Evolutionary conservation across 92 coral and sea anemone genomes (phyloP), one percentile per base, ranked within the genome.

Genomic region (Siderastrea radians): DNA sequence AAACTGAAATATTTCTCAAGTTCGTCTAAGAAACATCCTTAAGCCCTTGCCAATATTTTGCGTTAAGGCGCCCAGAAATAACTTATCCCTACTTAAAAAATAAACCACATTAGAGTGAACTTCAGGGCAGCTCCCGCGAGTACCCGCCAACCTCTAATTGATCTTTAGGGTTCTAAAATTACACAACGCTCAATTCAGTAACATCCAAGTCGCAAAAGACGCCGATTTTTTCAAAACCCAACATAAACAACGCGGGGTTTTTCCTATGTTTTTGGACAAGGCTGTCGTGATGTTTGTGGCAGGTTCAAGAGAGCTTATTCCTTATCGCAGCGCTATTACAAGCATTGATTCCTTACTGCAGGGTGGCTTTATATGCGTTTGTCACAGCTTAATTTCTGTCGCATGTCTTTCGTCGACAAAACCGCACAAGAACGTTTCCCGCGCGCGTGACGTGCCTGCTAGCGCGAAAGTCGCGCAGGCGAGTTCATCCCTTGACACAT

Each of bases 51-150:
- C 17, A 81, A 70, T 57, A 70, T 54, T 47, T 70, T 15, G 61
- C 7, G 61, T 12, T 82, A 69, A 68, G 64, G 66, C 57, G 16
- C 54, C 10, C 15, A 13, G 15, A 53, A 68, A 69, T 8, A 45
- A 73, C 3, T 46, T 55, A 82, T 82, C 5, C 49, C 26, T 13
- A 4, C 44, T 43, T 50, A 79, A n/a, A 15, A 51, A 50, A 9
- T 4, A 26, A 61, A 14, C 73, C 65, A 53, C 48, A 19, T 43
- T 15, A 16, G 38, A 67, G 14, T 10, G 10, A 11, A 8, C 80
- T 55, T 57, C 16, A 58, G 86, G 86, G 68, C 66, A 71, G 75
- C 69, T 82, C 86, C 77, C 69, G 86, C 69, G 77, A 82, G 54
- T 70, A 17, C 69, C 78, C 68, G 68, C 69, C 68, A 82, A 55